Evolutionary conservation across 1,140 invertebrate species (phyloP).

Genomic region (Macrobrachium rosenbergii): DNA sequence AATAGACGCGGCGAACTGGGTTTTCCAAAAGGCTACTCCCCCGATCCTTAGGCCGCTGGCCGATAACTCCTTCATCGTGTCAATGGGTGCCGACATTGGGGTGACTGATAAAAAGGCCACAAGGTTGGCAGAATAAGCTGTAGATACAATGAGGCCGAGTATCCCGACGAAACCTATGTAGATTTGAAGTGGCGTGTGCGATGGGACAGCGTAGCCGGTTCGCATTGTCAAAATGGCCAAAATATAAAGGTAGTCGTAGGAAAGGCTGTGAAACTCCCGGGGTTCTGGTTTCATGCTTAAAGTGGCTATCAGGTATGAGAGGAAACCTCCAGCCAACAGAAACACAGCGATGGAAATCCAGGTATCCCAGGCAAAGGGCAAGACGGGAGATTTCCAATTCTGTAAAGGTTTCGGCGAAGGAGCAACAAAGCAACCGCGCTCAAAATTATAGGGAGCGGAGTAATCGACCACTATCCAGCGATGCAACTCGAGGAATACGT

Average conservation of each 20-base stretch:
- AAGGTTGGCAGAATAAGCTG: constrained; percentile 65
- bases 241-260: constrained; percentile 58
- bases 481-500: constrained; percentile 65
- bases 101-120: constrained; percentile 58
- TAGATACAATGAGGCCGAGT: constrained; percentile 50
- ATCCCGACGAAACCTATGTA: constrained; percentile 54
- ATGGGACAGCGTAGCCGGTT: constrained; percentile 8
- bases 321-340: constrained; percentile 30
- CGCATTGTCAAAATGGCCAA: constrained; percentile 34
- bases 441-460: constrained; percentile 61
- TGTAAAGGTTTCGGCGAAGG: constrained; percentile 51
- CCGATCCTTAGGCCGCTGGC: constrained; percentile 54
- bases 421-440: constrained; percentile 62
- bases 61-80: constrained; percentile 53
- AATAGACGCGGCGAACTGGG: constrained; percentile 55
- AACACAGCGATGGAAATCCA: constrained; percentile 45
- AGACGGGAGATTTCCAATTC: constrained; percentile 58
- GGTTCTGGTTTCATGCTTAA: constrained; percentile 23
- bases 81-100: constrained; percentile 48
- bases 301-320: constrained; percentile 15
- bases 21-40: constrained; percentile 56
- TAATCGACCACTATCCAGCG: constrained; percentile 63
- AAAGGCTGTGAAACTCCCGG: constrained; percentile 33
- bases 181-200: constrained; percentile 17
- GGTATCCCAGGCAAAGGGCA: constrained; percentile 56